Evolutionary conservation across 1,140 invertebrate species (phyloP).

Genomic region (Probaryconus sp.): DNA sequence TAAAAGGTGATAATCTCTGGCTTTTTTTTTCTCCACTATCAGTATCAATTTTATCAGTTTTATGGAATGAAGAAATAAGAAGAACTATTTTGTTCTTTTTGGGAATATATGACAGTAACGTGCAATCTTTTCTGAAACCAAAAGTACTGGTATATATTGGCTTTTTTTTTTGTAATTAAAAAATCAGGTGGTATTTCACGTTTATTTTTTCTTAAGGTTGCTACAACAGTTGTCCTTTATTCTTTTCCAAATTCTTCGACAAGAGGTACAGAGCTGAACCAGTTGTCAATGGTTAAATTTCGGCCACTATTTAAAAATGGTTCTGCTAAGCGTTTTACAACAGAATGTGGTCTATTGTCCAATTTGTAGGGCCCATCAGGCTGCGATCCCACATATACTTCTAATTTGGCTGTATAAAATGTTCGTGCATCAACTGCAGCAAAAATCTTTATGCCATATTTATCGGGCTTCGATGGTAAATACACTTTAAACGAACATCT

Average conservation of each 20-base stretch:
- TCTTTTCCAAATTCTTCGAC: constrained; percentile 63
- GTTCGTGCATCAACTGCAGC: constrained; percentile 59
- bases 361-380: constrained; percentile 65
- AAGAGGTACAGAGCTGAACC: constrained; percentile 68
- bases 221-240: constrained; percentile 68
- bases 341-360: constrained; percentile 57
- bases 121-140: too few relatives aligned
- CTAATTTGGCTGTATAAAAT: constrained; percentile 67
- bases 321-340: constrained; percentile 67
- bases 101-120: too few relatives aligned
- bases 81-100: too few relatives aligned
- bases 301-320: constrained; percentile 66
- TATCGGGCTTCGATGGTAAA: constrained; percentile 70
- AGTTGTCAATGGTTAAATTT: constrained; percentile 74
- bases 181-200: constrained; percentile 58
- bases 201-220: constrained; percentile 67
- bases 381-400: constrained; percentile 69
- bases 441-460: constrained; percentile 69
- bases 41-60: neutral
- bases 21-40: constrained; percentile 51
- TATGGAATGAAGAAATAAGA: constrained; percentile 68
- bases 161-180: too few relatives aligned
- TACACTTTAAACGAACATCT: constrained; percentile 70
- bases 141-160: too few relatives aligned
- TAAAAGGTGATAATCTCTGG: constrained; percentile 67